Conservation (phyloP, 2,888 invertebrate species). For the Lepetodrilus schrolli region DNA sequence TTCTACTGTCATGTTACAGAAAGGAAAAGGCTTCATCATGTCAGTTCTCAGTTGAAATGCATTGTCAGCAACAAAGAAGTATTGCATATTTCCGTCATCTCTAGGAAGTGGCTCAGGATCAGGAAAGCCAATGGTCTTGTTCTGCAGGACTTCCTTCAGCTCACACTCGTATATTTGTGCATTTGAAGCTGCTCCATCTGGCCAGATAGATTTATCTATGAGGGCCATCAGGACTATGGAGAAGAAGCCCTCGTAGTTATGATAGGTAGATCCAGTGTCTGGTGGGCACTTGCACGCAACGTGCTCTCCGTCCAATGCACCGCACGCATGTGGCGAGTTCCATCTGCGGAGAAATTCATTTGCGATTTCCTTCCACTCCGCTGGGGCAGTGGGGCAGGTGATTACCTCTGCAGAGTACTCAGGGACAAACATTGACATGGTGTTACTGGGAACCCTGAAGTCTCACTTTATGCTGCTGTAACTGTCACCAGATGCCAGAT, state of each 20-base stretch:
- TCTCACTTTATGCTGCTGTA: not conserved
- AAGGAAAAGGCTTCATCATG: slow-evolving; percentile 49
- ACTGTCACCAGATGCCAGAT: not conserved
- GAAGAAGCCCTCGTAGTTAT: slow-evolving; percentile 49
- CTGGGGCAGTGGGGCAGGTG: slow-evolving; percentile 34
- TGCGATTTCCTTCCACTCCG: slow-evolving; percentile 44
- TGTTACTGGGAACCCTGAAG: not conserved
- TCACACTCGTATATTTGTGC: slow-evolving; percentile 41
- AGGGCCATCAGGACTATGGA: slow-evolving; percentile 45
- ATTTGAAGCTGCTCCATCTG: slow-evolving; percentile 39
- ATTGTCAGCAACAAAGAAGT: slow-evolving; percentile 51
- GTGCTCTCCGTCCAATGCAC: too few relatives aligned
- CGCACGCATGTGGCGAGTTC: slow-evolving; percentile 50
- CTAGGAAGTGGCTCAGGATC: slow-evolving; percentile 38
- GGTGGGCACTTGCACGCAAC: too few relatives aligned
- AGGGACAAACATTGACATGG: not conserved
- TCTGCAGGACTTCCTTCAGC: slow-evolving; percentile 38
- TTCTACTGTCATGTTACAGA: slow-evolving; percentile 39
- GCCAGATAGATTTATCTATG: slow-evolving; percentile 42
- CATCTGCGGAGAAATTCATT: slow-evolving; percentile 40
- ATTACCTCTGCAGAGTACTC: not conserved
- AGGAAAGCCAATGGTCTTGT: slow-evolving; percentile 41
- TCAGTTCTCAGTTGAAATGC: slow-evolving; percentile 48
- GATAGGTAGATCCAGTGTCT: too few relatives aligned
- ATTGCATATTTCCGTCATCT: slow-evolving; percentile 43